These are phyloP conservation scores for Podargus strigoides DNA, from an alignment of 2,797 vertebrate genomes.

Conservation along the genomic window DNA sequence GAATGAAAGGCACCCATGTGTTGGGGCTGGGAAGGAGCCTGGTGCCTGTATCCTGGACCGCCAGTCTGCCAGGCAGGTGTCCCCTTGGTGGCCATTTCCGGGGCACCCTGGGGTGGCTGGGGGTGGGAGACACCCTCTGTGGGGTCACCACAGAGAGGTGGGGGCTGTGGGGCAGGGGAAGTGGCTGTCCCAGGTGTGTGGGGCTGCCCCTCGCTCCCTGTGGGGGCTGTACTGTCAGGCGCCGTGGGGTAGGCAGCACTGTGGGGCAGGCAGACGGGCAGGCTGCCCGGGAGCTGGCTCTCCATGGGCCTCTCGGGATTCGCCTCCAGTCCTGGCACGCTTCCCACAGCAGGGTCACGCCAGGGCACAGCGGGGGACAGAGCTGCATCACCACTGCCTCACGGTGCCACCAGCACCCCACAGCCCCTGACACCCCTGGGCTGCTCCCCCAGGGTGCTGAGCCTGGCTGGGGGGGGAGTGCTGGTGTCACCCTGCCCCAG, in stretches of 20 bases:
- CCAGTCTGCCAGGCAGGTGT: neutral
- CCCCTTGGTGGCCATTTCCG: neutral
- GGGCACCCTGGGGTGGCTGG: neutral
- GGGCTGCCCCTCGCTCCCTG: rapidly evolving
- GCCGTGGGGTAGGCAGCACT: neutral
- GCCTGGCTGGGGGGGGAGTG: neutral
- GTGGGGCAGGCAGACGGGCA: neutral
- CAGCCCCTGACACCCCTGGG: neutral
- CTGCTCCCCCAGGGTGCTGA: neutral
- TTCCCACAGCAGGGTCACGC: neutral
- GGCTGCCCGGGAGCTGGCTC: neutral
- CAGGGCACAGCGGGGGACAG: neutral
- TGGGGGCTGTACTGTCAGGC: neutral
- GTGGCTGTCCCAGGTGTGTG: neutral
- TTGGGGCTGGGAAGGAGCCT: neutral
- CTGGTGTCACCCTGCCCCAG: rapidly evolving
- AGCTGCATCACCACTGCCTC: rapidly evolving
- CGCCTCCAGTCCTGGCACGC: neutral
- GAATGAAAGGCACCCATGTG: neutral
- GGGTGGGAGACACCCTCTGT: no score
- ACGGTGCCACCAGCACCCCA: neutral
- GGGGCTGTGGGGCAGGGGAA: neutral
- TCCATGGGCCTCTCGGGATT: neutral
- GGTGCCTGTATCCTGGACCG: neutral
- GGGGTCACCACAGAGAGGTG: neutral